Evolutionary conservation across 2,888 invertebrate genomes (phyloP), one percentile per base, ranked within the genome.

Genomic region (Frankliniella intonsa): DNA sequence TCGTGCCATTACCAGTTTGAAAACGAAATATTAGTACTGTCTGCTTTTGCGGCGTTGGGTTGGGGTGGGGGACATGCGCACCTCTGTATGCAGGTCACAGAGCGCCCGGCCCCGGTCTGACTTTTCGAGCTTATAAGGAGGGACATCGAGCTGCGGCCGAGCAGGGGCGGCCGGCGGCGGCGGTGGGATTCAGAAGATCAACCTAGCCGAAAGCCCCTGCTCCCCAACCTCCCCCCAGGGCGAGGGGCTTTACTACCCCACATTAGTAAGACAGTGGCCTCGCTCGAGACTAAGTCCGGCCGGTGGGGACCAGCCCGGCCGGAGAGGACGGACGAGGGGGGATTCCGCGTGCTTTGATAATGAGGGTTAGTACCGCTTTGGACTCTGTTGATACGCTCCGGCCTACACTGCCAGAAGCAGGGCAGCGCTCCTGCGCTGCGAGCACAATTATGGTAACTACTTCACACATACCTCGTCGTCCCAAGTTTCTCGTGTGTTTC

Each of bases 121-220:
- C 62, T 62, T 14, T 62, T 62, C 12, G 62, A 62, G 62, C 62
- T 62, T 62, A 62, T n/a, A 62, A 62, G 62, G 62, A 62, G 14
- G 17, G 62, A 55, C 62, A 17, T 62, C 17, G n/a, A 14, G 19
- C 62, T 17, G 62, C 62, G 55, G 10, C 55, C 12, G 55, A 19
- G 10, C 62, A 17, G 62, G 12, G 62, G 17, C 14, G 62, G 62
- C 38, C n/a, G n/a, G 38, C 38, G 38, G 38, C 38, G 38, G 38
- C 38, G 62, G 62, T 62, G n/a, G 62, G 62, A 62, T 62, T 62
- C 62, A 62, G 62, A n/a, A 62, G 62, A 62, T 62, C 62, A 62
- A 62, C 14, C 62, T 62, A 62, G 62, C 17, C 62, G 62, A 62
- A 62, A 62, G 62, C 62, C 62, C 62, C 62, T 14, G 62, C 17